phyloP scores from a whole-genome alignment of 1,140 invertebrate genomes.

The Listronotus bonariensis region DNA sequence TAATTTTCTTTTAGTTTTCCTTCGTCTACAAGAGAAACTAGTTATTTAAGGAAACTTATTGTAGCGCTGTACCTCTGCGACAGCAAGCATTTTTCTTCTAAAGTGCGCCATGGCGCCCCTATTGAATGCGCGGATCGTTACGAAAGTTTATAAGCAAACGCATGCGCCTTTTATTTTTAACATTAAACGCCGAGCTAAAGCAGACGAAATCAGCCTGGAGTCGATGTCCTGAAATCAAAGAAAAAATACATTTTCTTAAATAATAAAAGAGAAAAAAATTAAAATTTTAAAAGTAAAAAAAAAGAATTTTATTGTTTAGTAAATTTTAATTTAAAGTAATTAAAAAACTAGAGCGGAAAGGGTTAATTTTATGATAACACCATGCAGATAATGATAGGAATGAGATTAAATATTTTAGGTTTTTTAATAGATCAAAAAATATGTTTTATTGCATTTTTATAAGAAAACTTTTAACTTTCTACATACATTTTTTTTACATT shows the following conservation, averaged over 20 bases:
- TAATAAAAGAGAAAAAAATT: neutral
- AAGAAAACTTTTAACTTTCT: too few species aligned
- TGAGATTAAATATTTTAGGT: too few species aligned
- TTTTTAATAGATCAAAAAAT: too few species aligned
- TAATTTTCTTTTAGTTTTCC: conserved; percentile 1
- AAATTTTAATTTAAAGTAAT: too few species aligned
- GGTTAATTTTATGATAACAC: too few species aligned
- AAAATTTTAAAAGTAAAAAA: conserved; percentile 14
- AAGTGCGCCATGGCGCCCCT: conserved; percentile 50
- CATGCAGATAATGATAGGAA: too few species aligned
- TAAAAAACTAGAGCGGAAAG: too few species aligned
- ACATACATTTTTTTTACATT: too few species aligned
- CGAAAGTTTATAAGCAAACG: conserved; percentile 44
- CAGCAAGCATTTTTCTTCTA: conserved; percentile 54
- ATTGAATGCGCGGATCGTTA: conserved; percentile 53
- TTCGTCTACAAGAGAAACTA: conserved; percentile 10
- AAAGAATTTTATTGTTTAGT: neutral
- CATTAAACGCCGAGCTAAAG: neutral
- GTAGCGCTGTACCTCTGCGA: conserved; percentile 50
- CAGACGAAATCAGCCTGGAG: neutral
- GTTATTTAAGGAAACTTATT: conserved; percentile 44
- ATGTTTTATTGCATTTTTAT: too few species aligned
- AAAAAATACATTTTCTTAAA: neutral
- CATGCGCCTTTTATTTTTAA: conserved; percentile 46
- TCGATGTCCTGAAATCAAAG: neutral